Base-by-base conservation (phyloP, 2,888 invertebrate genomes). In the Eilema caniola region DNA sequence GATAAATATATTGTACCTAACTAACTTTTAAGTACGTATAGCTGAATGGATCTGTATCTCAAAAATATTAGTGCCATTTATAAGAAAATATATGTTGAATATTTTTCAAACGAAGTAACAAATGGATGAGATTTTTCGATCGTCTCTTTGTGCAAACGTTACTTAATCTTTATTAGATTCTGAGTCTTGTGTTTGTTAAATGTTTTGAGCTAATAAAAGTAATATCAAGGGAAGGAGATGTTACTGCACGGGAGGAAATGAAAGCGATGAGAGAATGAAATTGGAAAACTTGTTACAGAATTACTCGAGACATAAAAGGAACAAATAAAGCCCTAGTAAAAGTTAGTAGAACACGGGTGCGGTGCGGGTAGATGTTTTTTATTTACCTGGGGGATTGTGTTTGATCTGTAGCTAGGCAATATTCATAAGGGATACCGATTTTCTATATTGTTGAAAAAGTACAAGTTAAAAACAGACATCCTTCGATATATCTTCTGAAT, bases 241-340 rank as follows among this genome's bases (percentile, higher is more conserved):
- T 86, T 88, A 84, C 84, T 86, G 86, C 89, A 89, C 86, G 87
- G 86, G 91, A 94, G 94, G 94, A 95, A 95, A 95, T 95, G 95
- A 93, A 93, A 93, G 91, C 92, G 89, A 91, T 88, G 90, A 93
- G 92, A 93, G 92, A 94, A 93, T 92, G 93, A 95, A 95, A 95
- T 95, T 95, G 95, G 94, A 94, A 95, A 95, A 95, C 94, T 95
- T 95, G 94, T 93, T 93, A 93, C 90, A 89, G 90, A 93, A 94
- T 94, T 93, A 92, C 90, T 89, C 82, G 88, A 88, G 90, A 92
- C 90, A 92, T 92, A 93, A 93, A 92, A 86, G 81, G 85, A 86
- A 84, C 90, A 93, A 94, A 93, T 92, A 92, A 93, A 89, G 86
- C 88, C 86, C 85, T 89, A 87, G 88, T 86, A 85, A 89, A 92